Conservation (phyloP, 2,113 vertebrate genomes). For the Microcebus jonahi region DNA sequence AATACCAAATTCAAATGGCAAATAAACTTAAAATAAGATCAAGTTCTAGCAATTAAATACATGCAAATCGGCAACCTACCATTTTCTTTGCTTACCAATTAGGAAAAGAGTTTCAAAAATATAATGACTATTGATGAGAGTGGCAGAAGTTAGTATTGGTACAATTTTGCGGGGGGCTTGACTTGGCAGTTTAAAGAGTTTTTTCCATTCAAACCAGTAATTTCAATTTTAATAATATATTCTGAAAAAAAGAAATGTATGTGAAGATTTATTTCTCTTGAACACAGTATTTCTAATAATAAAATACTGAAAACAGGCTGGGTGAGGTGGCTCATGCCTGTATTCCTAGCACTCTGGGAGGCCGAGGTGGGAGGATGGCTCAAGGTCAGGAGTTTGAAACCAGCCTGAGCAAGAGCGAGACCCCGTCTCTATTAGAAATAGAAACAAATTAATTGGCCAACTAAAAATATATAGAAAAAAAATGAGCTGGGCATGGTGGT, state of each 20-base stretch:
- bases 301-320: slow-evolving; percentile 20
- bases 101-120: slow-evolving; percentile 6
- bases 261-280: neutral
- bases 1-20: neutral
- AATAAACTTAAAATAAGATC: slow-evolving; percentile 21
- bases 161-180: neutral
- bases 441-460: too few species aligned
- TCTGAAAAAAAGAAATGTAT: neutral
- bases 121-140: neutral
- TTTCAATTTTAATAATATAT: slow-evolving; percentile 6
- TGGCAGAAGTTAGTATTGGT: neutral
- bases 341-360: too few species aligned
- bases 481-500: too few species aligned
- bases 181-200: neutral
- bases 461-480: too few species aligned
- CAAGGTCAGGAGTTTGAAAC: too few species aligned
- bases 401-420: too few species aligned
- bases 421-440: too few species aligned
- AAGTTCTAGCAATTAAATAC: neutral
- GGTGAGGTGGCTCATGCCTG: too few species aligned
- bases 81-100: slow-evolving; percentile 20
- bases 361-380: too few species aligned
- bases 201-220: slow-evolving; percentile 3
- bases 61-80: neutral
- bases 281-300: slow-evolving; percentile 4